Evolutionary conservation across 2,113 vertebrate species (phyloP), one percentile per base, ranked within the genome.

Genomic region (Chauna torquata): DNA sequence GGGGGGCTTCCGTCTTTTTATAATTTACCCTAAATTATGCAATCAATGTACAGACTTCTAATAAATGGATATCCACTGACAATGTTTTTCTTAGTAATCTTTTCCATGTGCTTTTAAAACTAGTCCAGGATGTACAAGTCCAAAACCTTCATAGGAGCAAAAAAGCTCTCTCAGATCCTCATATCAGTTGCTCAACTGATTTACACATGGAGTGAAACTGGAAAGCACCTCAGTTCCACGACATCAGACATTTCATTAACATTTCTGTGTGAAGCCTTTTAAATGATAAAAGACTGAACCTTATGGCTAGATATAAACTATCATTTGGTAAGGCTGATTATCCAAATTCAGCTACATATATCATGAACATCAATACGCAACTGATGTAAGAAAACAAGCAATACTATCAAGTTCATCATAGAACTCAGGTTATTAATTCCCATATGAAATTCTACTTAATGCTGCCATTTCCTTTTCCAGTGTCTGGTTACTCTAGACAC

Each of bases 101-200:
- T 70, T 96, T 80, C 88, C 94, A 90, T 57, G 62, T 86, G 91
- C 15, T 23, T 66, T 94, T 81, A 74, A 74, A 92, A 88, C 66
- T 6, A 65, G 40, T 24, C 34, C 80, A 83, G 85, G 82, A 90
- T 70, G 54, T 61, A 22, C 52, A 70, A 90, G 54, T 88, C 92
- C 76, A 90, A 87, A 96, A 93, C 18, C 54, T 42, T 80, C 30
- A 40, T 13, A 36, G 42, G 38, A 81, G 50, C 82, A 90, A 74
- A 52, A 62, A 94, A 92, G n/a, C 8, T 92, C 58, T 86, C 94
- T 82, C 42, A 86, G 86, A 66, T 13, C 23, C 30, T 55, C 28
- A 0, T 36, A 85, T 94, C 74, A 92, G 11, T 7, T 68, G 28
- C 47, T 90, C 55, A 92, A 79, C 42, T 59, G 65, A 82, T 69